Percentiles rank a stretch among this genome's conserved stretches.
Evolutionary conservation across 2,797 vertebrate genomes (phyloP).

Genomic region (Hydrolagus colliei): DNA sequence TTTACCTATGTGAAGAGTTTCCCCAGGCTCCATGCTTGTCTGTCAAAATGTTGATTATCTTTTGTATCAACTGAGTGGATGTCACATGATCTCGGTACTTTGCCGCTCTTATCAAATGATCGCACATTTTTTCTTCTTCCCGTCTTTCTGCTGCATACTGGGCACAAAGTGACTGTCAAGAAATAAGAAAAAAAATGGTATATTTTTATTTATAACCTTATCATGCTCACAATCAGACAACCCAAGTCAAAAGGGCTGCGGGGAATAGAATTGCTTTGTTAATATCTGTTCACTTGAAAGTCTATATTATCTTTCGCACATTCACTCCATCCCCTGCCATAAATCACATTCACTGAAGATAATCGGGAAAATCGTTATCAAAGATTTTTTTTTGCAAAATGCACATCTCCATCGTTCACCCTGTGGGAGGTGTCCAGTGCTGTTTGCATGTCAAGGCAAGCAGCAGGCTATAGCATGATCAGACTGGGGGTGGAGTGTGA

Average conservation of each 20-base stretch:
- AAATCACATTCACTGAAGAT: not conserved
- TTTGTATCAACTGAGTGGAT: slow-evolving; percentile 87
- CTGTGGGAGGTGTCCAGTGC: not conserved
- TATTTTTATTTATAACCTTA: slow-evolving; percentile 32
- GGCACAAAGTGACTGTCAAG: slow-evolving; percentile 75
- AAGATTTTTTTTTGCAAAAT: not conserved
- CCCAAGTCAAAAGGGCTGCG: not conserved
- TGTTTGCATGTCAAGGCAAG: not conserved
- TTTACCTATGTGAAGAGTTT: slow-evolving; percentile 74
- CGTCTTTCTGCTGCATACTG: slow-evolving; percentile 91
- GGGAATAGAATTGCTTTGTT: not conserved
- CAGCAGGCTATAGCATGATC: not conserved
- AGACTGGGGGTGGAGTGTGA: no score
- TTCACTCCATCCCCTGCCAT: not conserved
- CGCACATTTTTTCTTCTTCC: slow-evolving; percentile 96
- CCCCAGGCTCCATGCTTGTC: slow-evolving; percentile 97
- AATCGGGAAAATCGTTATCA: slow-evolving; percentile 11
- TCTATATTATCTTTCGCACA: not conserved
- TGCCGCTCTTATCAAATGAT: slow-evolving; percentile 90
- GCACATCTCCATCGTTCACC: not conserved
- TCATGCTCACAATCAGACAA: not conserved
- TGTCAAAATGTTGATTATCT: slow-evolving; percentile 91
- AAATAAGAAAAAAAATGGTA: slow-evolving; percentile 36
- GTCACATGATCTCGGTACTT: slow-evolving; percentile 93
- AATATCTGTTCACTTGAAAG: not conserved